A percentile compares a stretch with the other conserved stretches of the same genome.
Evolutionary conservation across 2,888 invertebrate genomes (phyloP).

Genomic region (Eilema depressum): DNA sequence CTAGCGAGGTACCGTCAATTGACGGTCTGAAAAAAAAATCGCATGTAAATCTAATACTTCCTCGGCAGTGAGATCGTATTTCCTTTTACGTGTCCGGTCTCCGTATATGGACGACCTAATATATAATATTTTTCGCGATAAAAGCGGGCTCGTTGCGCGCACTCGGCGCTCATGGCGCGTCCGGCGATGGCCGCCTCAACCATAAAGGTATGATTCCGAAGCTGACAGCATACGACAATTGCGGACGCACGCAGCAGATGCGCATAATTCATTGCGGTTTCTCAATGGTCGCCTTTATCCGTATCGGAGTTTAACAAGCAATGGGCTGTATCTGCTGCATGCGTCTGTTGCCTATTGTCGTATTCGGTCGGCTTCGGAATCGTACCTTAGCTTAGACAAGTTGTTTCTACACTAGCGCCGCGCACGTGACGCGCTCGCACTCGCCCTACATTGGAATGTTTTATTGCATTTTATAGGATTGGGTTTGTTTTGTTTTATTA

Average conservation of each 20-base stretch:
- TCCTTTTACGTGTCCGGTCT: neutral
- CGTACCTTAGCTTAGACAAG: neutral
- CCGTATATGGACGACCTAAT: neutral
- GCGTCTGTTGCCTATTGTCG: too few species aligned
- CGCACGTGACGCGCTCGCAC: neutral
- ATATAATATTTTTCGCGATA: neutral
- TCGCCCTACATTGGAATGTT: neutral
- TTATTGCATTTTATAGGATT: neutral
- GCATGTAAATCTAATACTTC: neutral
- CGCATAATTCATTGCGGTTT: too few species aligned
- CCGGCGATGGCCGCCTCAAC: neutral
- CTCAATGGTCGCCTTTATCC: too few species aligned
- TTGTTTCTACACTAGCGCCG: neutral
- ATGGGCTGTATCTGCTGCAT: too few species aligned
- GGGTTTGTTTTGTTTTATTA: neutral
- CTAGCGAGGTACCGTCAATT: too few species aligned
- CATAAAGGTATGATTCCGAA: too few species aligned
- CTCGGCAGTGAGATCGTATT: neutral
- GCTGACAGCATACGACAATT: too few species aligned
- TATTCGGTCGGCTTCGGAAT: too few species aligned
- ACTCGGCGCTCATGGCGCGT: neutral
- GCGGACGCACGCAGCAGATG: too few species aligned
- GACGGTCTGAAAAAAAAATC: neutral
- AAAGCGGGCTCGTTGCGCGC: neutral
- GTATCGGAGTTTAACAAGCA: too few species aligned